phyloP scores from a whole-genome alignment of 2,797 vertebrate species.

The Jordanella pulchra region DNA sequence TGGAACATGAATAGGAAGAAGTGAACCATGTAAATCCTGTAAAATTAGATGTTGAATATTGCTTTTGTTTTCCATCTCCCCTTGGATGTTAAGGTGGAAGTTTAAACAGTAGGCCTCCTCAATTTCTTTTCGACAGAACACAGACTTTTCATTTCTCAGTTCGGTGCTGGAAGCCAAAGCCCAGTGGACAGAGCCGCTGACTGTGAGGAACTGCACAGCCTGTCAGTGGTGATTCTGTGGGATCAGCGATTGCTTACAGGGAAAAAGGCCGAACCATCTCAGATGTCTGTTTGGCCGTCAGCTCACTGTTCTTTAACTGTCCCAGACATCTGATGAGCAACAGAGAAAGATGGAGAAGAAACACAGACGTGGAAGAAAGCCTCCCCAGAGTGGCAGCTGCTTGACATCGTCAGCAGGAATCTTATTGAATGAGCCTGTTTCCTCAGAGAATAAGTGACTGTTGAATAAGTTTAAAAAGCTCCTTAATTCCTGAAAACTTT shows the following conservation, averaged over 20 bases:
- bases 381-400: slow-evolving; percentile 56
- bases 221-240: slow-evolving; percentile 59
- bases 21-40: slow-evolving; percentile 11
- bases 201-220: slow-evolving; percentile 67
- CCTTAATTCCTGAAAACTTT: too few species aligned
- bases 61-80: slow-evolving; percentile 13
- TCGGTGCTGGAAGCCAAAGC: slow-evolving; percentile 43
- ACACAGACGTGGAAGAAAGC: slow-evolving; percentile 38
- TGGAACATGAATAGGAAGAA: slow-evolving; percentile 14
- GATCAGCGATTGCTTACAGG: slow-evolving; percentile 68
- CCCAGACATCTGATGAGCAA: slow-evolving; percentile 76
- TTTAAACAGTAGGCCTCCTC: slow-evolving; percentile 35
- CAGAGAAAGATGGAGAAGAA: slow-evolving; percentile 25
- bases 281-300: slow-evolving; percentile 71
- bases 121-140: slow-evolving; percentile 29
- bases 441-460: neutral
- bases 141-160: slow-evolving; percentile 51
- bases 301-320: slow-evolving; percentile 65
- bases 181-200: slow-evolving; percentile 43
- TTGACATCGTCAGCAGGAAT: slow-evolving; percentile 53
- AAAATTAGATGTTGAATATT: neutral
- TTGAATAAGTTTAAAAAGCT: neutral
- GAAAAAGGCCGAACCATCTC: slow-evolving; percentile 63
- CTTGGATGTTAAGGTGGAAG: slow-evolving; percentile 32
- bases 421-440: slow-evolving; percentile 72